phyloP scores from a whole-genome alignment of 2,113 vertebrate genomes.

The Nicator chloris region DNA sequence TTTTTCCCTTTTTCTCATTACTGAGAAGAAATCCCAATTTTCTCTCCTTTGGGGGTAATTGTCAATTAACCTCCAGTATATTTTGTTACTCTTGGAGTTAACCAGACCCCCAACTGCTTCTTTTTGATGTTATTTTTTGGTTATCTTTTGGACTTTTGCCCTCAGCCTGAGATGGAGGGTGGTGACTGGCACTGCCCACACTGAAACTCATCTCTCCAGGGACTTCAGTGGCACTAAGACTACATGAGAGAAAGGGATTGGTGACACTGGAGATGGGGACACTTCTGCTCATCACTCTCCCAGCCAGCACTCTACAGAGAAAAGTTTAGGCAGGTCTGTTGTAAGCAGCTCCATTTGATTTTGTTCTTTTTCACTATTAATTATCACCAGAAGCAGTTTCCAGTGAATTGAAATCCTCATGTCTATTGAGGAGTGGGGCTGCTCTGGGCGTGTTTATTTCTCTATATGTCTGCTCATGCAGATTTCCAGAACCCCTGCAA shows the following conservation, averaged over 20 bases:
- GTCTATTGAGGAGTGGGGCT: neutral
- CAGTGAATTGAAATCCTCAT: neutral
- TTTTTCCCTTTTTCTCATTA: neutral
- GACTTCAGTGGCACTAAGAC: rapidly evolving
- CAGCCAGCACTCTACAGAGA: neutral
- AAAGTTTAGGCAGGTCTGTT: neutral
- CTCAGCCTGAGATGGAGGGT: rapidly evolving
- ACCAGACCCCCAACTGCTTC: neutral
- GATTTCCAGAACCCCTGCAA: neutral
- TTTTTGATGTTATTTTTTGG: neutral
- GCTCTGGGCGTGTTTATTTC: neutral
- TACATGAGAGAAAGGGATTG: neutral
- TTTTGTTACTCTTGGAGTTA: neutral
- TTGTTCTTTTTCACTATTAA: neutral
- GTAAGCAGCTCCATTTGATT: neutral
- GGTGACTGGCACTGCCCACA: neutral
- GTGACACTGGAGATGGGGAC: neutral
- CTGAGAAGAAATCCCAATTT: neutral
- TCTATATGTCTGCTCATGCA: neutral
- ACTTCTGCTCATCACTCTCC: neutral
- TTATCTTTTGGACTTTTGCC: neutral
- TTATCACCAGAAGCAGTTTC: neutral
- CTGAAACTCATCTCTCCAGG: neutral
- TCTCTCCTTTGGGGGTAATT: neutral
- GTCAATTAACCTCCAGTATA: neutral